Evolutionary conservation across 2,888 invertebrate genomes (phyloP).

Genomic region (Slavum lentiscoides): DNA sequence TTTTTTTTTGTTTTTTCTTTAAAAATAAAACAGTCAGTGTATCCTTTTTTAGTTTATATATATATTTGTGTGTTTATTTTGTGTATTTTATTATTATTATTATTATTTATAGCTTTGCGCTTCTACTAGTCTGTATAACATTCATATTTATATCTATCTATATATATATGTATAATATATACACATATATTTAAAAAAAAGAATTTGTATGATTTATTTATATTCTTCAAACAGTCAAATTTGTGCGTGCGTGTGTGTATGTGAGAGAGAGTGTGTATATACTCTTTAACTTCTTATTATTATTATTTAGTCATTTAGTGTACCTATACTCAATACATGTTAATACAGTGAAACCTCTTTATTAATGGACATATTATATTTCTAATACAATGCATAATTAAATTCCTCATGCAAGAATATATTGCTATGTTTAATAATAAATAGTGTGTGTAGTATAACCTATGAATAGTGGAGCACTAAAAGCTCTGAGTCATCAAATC

Average conservation of each 20-base stretch:
- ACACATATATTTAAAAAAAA: slow-evolving; percentile 13
- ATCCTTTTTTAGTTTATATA: slow-evolving; percentile 27
- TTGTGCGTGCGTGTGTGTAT: too few species aligned
- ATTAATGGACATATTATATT: too few species aligned
- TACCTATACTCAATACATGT: slow-evolving; percentile 24
- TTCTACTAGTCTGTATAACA: slow-evolving; percentile 36
- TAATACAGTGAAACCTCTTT: neutral
- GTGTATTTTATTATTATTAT: neutral
- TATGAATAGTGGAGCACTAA: too few species aligned
- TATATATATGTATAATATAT: too few species aligned
- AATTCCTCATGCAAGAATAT: too few species aligned
- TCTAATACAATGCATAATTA: too few species aligned
- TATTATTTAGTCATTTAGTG: slow-evolving; percentile 36
- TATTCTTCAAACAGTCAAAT: slow-evolving; percentile 27
- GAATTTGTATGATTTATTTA: neutral
- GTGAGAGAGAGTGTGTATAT: neutral
- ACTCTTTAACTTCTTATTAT: neutral
- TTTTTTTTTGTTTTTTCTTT: too few species aligned
- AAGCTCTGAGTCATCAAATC: too few species aligned
- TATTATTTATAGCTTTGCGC: slow-evolving; percentile 36
- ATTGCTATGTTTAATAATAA: too few species aligned
- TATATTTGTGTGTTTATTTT: neutral
- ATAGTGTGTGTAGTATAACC: too few species aligned
- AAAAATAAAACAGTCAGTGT: slow-evolving; percentile 46
- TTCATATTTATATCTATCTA: neutral